phyloP scores from a whole-genome alignment of 2,888 invertebrate species.

The Athalia circularis region DNA sequence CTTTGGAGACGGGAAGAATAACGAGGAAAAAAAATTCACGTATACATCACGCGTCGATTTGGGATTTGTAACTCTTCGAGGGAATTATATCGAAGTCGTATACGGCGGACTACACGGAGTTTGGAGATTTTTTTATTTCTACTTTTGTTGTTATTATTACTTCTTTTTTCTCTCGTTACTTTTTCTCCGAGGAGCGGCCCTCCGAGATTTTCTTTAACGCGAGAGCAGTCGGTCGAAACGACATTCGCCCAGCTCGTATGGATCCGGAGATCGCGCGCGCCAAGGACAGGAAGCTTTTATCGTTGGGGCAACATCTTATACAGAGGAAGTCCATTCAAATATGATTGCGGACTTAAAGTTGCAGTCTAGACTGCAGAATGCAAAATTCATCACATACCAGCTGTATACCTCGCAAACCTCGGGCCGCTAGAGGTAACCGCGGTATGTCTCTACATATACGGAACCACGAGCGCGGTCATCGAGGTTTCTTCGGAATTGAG shows the following conservation, averaged over 20 bases:
- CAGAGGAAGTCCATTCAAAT: constrained; percentile 42
- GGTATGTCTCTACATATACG: no score
- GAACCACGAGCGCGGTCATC: no score
- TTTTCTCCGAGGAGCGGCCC: background rate
- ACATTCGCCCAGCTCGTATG: constrained; percentile 28
- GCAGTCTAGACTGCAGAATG: background rate
- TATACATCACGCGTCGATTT: background rate
- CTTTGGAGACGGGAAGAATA: no score
- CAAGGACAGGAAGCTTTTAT: constrained; percentile 44
- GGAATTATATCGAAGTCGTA: background rate
- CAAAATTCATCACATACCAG: background rate
- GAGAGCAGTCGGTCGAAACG: constrained; percentile 35
- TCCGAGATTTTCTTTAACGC: constrained; percentile 12
- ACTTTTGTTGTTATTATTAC: background rate
- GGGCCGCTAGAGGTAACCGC: background rate
- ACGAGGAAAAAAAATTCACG: background rate
- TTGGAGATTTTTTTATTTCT: background rate
- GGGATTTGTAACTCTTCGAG: background rate
- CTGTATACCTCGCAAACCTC: background rate
- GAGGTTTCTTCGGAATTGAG: background rate
- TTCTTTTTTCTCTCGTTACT: background rate
- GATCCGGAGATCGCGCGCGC: background rate
- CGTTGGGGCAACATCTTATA: constrained; percentile 43
- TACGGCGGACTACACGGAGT: background rate
- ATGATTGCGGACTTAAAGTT: constrained; percentile 28